Percentiles rank a stretch among this genome's conserved stretches.
These are phyloP conservation scores for Polyommatus icarus DNA, from an alignment of 2,888 invertebrate species.

Conservation along the genomic window DNA sequence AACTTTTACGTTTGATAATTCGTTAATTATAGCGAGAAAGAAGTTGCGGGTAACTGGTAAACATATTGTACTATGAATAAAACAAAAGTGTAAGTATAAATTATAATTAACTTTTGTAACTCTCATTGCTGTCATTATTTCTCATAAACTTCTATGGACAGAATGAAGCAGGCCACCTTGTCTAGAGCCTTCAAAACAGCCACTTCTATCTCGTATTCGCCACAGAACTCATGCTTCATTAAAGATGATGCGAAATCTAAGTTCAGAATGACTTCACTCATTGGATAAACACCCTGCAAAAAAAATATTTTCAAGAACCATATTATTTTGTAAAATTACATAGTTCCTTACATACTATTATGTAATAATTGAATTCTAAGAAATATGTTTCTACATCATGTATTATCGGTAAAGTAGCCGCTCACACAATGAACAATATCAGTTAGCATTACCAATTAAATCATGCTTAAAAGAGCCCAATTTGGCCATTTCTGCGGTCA, in stretches of 20 bases:
- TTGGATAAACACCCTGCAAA: conserved; percentile 48
- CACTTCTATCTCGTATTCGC: conserved; percentile 47
- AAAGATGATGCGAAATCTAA: conserved; percentile 49
- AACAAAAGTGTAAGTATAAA: no score
- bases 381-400: no score
- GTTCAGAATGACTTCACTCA: conserved; percentile 48
- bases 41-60: no score
- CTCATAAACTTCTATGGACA: conserved; percentile 39
- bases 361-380: no score
- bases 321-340: neutral
- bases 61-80: no score
- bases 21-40: no score
- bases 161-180: conserved; percentile 48
- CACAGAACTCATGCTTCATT: conserved; percentile 54
- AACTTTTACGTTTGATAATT: no score
- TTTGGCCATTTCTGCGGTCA: no score
- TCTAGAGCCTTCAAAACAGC: conserved; percentile 39
- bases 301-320: neutral
- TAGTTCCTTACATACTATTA: neutral
- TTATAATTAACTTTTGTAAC: neutral
- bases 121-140: conserved; percentile 19
- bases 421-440: no score
- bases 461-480: no score
- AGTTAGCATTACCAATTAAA: no score
- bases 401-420: no score